A percentile compares a stretch with the other conserved stretches of the same genome.
Conservation (phyloP, 2,797 vertebrate species). For the Manis javanica region DNA sequence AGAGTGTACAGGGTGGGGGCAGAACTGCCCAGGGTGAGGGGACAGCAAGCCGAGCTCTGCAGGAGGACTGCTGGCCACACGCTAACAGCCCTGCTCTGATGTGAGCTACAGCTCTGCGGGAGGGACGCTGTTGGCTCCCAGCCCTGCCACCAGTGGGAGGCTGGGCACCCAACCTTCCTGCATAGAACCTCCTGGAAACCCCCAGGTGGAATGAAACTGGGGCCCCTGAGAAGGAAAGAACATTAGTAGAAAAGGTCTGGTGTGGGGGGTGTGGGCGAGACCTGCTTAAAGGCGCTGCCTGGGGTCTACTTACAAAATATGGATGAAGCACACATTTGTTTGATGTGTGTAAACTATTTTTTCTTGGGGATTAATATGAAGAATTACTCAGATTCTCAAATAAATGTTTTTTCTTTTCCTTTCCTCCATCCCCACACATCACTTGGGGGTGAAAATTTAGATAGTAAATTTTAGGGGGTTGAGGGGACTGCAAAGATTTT, state of each 20-base stretch:
- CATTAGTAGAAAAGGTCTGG: background rate
- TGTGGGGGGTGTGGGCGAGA: background rate
- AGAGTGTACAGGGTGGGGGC: background rate
- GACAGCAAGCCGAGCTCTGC: background rate
- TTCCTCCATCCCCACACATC: background rate
- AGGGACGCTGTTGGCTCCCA: background rate
- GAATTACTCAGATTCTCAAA: background rate
- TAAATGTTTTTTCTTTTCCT: background rate
- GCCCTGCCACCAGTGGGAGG: background rate
- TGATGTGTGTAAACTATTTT: background rate
- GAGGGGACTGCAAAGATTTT: background rate
- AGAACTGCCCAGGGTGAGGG: too few species aligned
- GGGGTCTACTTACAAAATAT: fast-evolving
- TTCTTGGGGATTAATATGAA: background rate
- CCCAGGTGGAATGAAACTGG: background rate
- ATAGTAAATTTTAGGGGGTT: background rate
- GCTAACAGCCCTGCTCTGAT: too few species aligned
- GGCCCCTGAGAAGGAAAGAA: background rate
- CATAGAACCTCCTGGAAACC: background rate
- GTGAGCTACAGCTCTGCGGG: too few species aligned
- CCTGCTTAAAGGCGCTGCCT: background rate
- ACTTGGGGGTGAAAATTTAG: background rate
- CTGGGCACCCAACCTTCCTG: background rate
- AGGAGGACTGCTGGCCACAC: background rate
- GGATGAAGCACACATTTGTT: background rate